These are phyloP conservation scores for Montipora sp. DNA, from an alignment of 64 coral and sea anemone genomes.

Conservation along the genomic window DNA sequence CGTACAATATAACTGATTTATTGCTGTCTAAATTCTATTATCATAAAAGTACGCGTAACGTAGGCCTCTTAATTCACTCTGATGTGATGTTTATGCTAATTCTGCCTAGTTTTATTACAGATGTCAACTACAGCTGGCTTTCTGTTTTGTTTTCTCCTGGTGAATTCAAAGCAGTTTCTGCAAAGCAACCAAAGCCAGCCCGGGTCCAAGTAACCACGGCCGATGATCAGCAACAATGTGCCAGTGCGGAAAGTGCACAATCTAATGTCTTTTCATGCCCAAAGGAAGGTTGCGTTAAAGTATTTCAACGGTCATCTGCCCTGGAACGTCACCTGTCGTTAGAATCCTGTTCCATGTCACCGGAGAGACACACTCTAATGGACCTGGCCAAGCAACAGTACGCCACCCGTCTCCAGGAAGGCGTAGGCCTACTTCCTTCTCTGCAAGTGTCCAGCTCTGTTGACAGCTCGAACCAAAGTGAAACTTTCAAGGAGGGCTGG, in stretches of 20 bases:
- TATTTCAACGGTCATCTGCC: slow-evolving; percentile 31
- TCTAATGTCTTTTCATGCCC: slow-evolving; percentile 45
- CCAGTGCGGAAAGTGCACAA: background rate
- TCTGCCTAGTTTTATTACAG: slow-evolving; percentile 2
- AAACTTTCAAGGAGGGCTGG: slow-evolving; percentile 1
- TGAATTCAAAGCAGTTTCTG: slow-evolving; percentile 25
- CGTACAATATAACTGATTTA: background rate
- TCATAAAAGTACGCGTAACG: too few relatives aligned
- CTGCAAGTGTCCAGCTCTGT: background rate
- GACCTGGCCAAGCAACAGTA: slow-evolving; percentile 55
- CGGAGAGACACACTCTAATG: slow-evolving; percentile 24
- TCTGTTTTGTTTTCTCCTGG: slow-evolving; percentile 38
- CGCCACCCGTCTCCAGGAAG: slow-evolving; percentile 35
- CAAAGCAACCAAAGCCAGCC: background rate
- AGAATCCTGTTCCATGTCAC: slow-evolving; percentile 6
- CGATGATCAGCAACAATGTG: background rate
- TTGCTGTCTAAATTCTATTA: background rate
- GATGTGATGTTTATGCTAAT: background rate
- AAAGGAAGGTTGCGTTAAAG: slow-evolving; percentile 32
- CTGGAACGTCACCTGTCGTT: slow-evolving; percentile 59
- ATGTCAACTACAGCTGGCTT: slow-evolving; percentile 45
- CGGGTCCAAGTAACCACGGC: too few relatives aligned
- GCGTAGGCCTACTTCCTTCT: slow-evolving; percentile 46
- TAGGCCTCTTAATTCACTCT: background rate
- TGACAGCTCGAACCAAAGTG: background rate